phyloP scores from a whole-genome alignment of 2,888 invertebrate genomes.

The Agrilus mali region DNA sequence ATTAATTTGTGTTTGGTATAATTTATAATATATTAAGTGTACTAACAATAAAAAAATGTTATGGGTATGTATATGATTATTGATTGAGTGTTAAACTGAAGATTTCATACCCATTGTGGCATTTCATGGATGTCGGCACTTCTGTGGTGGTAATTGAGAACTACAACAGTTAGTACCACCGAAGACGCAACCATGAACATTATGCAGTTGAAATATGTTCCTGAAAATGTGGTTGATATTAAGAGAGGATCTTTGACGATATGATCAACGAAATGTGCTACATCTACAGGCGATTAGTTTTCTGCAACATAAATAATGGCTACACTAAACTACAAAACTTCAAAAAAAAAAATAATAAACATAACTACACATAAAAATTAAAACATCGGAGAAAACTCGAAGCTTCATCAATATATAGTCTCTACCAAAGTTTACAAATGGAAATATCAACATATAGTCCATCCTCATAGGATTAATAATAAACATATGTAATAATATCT shows the following conservation, averaged over 20 bases:
- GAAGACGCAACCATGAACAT: conserved; percentile 99
- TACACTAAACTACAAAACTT: neutral
- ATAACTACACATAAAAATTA: no score
- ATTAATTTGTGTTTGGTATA: no score
- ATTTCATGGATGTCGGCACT: conserved; percentile 94
- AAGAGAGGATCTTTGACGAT: conserved; percentile 3
- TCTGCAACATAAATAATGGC: neutral
- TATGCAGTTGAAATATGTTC: conserved; percentile 98
- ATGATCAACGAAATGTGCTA: conserved; percentile 4
- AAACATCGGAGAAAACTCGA: no score
- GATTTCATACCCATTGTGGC: conserved; percentile 81
- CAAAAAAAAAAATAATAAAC: no score
- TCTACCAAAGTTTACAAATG: no score
- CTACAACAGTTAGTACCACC: conserved; percentile 91
- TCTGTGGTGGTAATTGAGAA: conserved; percentile 94
- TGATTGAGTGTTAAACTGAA: no score
- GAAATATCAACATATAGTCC: no score
- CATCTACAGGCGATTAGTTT: neutral
- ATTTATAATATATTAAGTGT: no score
- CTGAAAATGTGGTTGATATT: conserved; percentile 26
- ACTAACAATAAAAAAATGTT: no score
- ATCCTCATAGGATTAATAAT: no score
- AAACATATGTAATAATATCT: conserved; percentile 11
- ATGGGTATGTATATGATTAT: no score
- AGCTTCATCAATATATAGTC: no score